A percentile compares a stretch with the other conserved stretches of the same genome.
phyloP scores from a whole-genome alignment of 2,113 vertebrate species.

The Psilopsiagon aymara region DNA sequence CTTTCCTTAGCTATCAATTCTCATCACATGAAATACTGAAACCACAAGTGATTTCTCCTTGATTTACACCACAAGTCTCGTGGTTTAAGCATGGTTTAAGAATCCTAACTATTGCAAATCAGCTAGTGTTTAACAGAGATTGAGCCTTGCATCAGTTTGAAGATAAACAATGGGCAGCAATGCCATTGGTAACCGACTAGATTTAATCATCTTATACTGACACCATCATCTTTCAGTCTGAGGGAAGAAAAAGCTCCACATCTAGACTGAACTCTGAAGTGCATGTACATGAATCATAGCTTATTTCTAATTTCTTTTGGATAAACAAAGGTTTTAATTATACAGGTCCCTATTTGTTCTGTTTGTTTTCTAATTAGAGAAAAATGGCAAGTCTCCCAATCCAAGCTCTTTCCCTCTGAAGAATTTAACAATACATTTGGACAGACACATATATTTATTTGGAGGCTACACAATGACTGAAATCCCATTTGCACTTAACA shows the following conservation, averaged over 20 bases:
- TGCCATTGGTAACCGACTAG: background rate
- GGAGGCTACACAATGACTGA: slow-evolving; percentile 59
- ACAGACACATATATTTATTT: slow-evolving; percentile 73
- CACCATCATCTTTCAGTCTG: background rate
- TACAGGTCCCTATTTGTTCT: slow-evolving; percentile 49
- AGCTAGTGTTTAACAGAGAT: background rate
- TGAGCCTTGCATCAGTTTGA: background rate
- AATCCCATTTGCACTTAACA: slow-evolving; percentile 70
- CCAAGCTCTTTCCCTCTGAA: slow-evolving; percentile 59
- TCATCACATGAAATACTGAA: background rate
- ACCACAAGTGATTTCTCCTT: background rate
- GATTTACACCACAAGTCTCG: background rate
- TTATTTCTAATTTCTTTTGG: slow-evolving; percentile 50
- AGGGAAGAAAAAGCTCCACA: slow-evolving; percentile 24
- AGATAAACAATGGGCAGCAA: background rate
- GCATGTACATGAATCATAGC: slow-evolving; percentile 49
- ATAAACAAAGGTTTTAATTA: slow-evolving; percentile 76
- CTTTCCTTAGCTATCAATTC: background rate
- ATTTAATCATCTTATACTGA: background rate
- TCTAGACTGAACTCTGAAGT: slow-evolving; percentile 12
- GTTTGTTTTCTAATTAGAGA: slow-evolving; percentile 74
- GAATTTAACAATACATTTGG: slow-evolving; percentile 69
- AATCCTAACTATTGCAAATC: background rate
- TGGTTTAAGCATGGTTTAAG: background rate
- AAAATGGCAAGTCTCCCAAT: slow-evolving; percentile 73